These are phyloP conservation scores for Montifringilla adamsi DNA, from an alignment of 2,113 vertebrate genomes.

Conservation along the genomic window DNA sequence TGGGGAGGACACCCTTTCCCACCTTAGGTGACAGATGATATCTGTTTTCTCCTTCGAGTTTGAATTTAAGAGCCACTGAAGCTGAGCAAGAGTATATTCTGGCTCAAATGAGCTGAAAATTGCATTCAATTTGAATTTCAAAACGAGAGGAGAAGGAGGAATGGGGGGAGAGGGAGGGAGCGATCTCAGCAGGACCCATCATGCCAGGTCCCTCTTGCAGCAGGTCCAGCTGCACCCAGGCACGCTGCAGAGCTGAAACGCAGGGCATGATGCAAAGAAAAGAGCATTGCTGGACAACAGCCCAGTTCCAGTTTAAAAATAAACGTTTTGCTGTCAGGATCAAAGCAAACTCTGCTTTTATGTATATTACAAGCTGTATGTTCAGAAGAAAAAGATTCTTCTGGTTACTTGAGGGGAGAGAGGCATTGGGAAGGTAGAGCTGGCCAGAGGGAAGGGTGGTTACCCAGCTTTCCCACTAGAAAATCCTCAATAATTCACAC, in stretches of 20 bases:
- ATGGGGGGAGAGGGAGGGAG: not conserved
- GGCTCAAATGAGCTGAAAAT: constrained; percentile 88
- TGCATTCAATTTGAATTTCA: constrained; percentile 88
- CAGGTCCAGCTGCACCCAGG: constrained; percentile 60
- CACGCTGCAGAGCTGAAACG: constrained; percentile 54
- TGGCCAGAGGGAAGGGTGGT: not conserved
- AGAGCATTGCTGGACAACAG: constrained; percentile 74
- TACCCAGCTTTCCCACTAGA: not conserved
- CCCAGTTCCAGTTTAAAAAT: constrained; percentile 79
- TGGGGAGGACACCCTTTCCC: constrained; percentile 59
- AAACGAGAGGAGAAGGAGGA: constrained; percentile 66
- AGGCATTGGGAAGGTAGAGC: not conserved
- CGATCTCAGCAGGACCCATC: constrained; percentile 50
- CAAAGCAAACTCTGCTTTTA: constrained; percentile 78
- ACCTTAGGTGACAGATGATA: constrained; percentile 80
- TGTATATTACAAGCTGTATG: constrained; percentile 67
- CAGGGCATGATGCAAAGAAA: constrained; percentile 57
- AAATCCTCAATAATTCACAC: constrained; percentile 14
- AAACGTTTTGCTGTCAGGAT: constrained; percentile 77
- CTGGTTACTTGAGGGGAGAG: constrained; percentile 46
- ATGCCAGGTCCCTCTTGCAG: constrained; percentile 52
- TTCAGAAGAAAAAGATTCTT: constrained; percentile 62
- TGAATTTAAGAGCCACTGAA: constrained; percentile 85
- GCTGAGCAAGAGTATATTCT: constrained; percentile 84
- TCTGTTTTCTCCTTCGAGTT: constrained; percentile 80